A percentile compares a stretch with the other conserved stretches of the same genome.
Evolutionary conservation across 1,140 invertebrate genomes (phyloP).

Genomic region (Amyelois transitella): DNA sequence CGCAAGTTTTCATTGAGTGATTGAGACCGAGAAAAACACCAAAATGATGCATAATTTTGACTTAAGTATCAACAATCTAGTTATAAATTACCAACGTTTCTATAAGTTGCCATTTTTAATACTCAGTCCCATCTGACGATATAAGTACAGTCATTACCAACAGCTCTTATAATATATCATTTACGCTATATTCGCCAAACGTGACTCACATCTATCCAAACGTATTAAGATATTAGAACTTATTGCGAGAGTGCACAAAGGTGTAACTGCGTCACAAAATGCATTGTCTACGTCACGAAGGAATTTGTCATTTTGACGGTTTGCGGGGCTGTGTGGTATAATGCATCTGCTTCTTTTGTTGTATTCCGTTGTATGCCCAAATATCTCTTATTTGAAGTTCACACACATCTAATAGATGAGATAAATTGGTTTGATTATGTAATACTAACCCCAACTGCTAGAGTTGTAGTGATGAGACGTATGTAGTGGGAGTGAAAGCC

Average conservation of each 20-base stretch:
- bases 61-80: too few species aligned
- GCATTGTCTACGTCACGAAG: constrained; percentile 57
- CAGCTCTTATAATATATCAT: neutral
- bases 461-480: too few species aligned
- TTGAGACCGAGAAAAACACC: too few species aligned
- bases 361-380: neutral
- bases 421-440: too few species aligned
- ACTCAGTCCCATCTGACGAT: neutral
- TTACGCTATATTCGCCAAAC: constrained; percentile 28
- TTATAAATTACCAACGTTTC: too few species aligned
- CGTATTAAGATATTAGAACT: constrained; percentile 39
- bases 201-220: constrained; percentile 30
- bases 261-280: constrained; percentile 6
- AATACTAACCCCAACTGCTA: too few species aligned
- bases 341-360: neutral
- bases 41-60: too few species aligned
- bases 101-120: neutral
- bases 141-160: neutral
- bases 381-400: neutral
- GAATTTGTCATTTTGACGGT: constrained; percentile 15
- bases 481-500: too few species aligned
- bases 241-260: constrained; percentile 7
- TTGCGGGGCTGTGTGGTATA: neutral
- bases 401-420: neutral
- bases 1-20: too few species aligned